Evolutionary conservation across 2,888 invertebrate species (phyloP).

Genomic region (Limnephilus lunatus): DNA sequence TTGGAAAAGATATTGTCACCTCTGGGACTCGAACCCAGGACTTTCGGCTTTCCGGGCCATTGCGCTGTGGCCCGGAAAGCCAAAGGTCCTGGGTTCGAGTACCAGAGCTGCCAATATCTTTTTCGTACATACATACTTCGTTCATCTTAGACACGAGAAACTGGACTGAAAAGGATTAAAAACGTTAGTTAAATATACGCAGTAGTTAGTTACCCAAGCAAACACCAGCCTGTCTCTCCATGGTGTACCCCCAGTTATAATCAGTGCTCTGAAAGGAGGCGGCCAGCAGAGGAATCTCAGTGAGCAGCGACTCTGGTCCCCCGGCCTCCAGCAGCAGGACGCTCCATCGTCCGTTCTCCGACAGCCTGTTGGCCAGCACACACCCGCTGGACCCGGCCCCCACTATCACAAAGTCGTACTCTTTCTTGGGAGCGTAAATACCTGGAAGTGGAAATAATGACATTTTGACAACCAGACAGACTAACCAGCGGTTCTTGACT

Average conservation of each 20-base stretch:
- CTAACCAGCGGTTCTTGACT: too few species aligned
- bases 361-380: conserved; percentile 76
- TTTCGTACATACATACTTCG: too few species aligned
- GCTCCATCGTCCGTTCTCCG: conserved; percentile 71
- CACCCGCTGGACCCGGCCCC: conserved; percentile 79
- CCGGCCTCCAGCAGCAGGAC: conserved; percentile 73
- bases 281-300: conserved; percentile 78
- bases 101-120: too few species aligned
- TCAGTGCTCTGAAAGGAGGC: conserved; percentile 79
- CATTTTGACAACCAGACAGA: too few species aligned
- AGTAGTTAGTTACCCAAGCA: conserved; percentile 74
- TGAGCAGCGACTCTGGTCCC: conserved; percentile 74
- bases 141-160: too few species aligned
- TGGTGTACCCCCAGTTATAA: conserved; percentile 85
- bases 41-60: too few species aligned
- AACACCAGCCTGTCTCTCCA: conserved; percentile 80
- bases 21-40: too few species aligned
- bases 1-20: too few species aligned
- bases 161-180: background rate
- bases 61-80: too few species aligned
- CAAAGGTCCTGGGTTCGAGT: too few species aligned
- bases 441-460: conserved; percentile 57
- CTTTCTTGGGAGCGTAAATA: conserved; percentile 70
- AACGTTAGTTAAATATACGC: too few species aligned
- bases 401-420: conserved; percentile 78